Base-by-base conservation (phyloP, 2,797 vertebrate genomes). In the Silurus lanzhouensis region DNA sequence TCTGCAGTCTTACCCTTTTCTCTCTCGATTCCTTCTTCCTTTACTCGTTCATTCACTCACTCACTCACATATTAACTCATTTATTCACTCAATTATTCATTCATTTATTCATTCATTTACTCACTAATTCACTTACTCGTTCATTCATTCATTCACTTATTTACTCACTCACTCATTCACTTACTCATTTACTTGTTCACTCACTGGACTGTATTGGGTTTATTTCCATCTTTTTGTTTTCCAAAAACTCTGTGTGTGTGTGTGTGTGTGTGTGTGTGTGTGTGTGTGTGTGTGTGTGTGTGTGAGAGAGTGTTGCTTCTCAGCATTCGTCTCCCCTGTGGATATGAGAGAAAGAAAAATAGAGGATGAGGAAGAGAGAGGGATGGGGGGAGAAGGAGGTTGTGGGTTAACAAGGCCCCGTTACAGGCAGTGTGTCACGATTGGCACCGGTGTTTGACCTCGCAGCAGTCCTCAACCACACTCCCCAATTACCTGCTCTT, bases 381-480 rank as follows among this genome's bases (percentile, higher is more conserved):
- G 72, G 6, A 55, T 48, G 13, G 12, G 58, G 20, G 61, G 20
- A 57, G 64, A 25, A 48, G 38, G 81, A 48, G 63, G 80, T 81
- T 64, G 52, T 76, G 80, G 88, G 89, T 90, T 90, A 90, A 90
- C 93, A 91, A 94, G 93, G 48, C 92, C 93, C 88, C 92, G 89
- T 90, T 92, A 91, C 91, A 84, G 85, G 86, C 86, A 66, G 82
- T 95, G 93, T 94, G 93, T 95, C 92, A 93, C 90, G 90, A 90
- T 90, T 93, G 93, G 94, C 93, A 94, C 91, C 90, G 92, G 91
- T 91, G 92, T 92, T 94, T 95, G 94, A 95, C 94, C 94, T 95
- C 94, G 92, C 91, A 93, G 89, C 89, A 91, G 72, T 64, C 66
- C 64, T 25, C 77, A 76, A 81, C 61, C 57, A 55, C 67, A 20